Evolutionary conservation across 1,140 invertebrate genomes (phyloP).

Genomic region (Magallana ariakensis): DNA sequence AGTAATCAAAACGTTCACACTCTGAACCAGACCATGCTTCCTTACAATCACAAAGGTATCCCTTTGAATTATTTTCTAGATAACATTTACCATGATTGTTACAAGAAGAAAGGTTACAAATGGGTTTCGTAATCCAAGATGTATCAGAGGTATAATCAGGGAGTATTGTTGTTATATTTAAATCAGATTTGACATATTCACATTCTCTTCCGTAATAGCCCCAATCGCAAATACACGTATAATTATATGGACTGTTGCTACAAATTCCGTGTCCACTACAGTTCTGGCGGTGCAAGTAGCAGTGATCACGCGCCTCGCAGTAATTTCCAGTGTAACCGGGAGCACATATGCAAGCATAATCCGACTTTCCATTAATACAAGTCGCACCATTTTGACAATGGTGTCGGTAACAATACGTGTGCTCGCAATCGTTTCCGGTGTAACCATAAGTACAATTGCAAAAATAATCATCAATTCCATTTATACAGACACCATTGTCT

Average conservation of each 20-base stretch:
- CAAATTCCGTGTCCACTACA: slow-evolving; percentile 81
- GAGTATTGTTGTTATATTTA: too few relatives aligned
- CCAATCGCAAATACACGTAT: slow-evolving; percentile 38
- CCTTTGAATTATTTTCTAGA: not conserved
- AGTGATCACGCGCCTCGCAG: not conserved
- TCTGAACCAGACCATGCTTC: slow-evolving; percentile 7
- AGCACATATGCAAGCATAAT: not conserved
- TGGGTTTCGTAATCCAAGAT: too few relatives aligned
- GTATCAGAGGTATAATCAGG: too few relatives aligned
- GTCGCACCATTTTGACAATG: not conserved
- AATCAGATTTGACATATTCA: not conserved
- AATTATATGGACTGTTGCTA: not conserved
- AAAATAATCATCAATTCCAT: not conserved
- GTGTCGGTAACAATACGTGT: not conserved
- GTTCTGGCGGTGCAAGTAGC: slow-evolving; percentile 83
- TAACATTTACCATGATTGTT: slow-evolving; percentile 3
- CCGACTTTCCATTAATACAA: not conserved
- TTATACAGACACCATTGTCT: slow-evolving; percentile 4
- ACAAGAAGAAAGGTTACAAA: not conserved
- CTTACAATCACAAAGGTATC: slow-evolving; percentile 42
- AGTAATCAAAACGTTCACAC: slow-evolving; percentile 4
- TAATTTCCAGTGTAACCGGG: not conserved
- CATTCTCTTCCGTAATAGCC: slow-evolving; percentile 30
- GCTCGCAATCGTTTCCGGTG: not conserved
- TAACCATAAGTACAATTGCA: slow-evolving; percentile 39